A percentile compares a stretch with the other conserved stretches of the same genome.
These are phyloP conservation scores for honey bee (Apis mellifera) DNA, from an alignment of 1,140 invertebrate species.

Conservation along the genomic window DNA sequence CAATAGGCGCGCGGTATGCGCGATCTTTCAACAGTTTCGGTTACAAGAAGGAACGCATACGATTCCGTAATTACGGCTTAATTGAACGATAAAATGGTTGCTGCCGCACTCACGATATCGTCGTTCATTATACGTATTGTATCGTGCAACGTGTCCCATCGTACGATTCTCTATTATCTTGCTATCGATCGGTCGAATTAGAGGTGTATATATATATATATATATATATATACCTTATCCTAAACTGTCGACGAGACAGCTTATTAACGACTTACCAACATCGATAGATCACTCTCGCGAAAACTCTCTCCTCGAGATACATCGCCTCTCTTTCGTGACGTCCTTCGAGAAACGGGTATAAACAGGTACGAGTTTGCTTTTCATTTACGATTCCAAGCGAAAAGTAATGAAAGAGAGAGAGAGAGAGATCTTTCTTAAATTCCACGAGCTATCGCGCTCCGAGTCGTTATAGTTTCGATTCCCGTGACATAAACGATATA, in stretches of 20 bases:
- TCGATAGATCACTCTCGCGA: conserved; percentile 51
- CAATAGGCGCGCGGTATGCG: conserved; percentile 26
- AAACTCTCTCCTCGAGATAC: conserved; percentile 15
- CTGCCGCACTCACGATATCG: conserved; percentile 28
- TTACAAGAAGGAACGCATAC: conserved; percentile 35
- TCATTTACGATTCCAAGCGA: neutral
- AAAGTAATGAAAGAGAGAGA: no score
- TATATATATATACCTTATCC: conserved; percentile 5
- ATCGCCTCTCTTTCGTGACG: neutral
- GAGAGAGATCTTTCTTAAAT: neutral
- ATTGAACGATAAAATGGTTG: conserved; percentile 64
- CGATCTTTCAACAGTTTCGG: conserved; percentile 34
- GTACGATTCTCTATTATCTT: conserved; percentile 49
- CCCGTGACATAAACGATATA: neutral
- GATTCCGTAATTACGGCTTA: conserved; percentile 65
- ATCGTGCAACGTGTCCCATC: conserved; percentile 32
- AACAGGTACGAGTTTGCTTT: neutral
- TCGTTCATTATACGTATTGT: conserved; percentile 52
- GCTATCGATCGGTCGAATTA: conserved; percentile 67
- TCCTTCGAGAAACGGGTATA: neutral
- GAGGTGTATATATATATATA: conserved; percentile 23
- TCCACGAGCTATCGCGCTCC: neutral
- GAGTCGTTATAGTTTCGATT: neutral
- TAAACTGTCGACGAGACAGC: conserved; percentile 24
- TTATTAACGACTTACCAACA: conserved; percentile 53